Conservation (phyloP, 2,797 vertebrate species). For the Emydoidea blandingii region DNA sequence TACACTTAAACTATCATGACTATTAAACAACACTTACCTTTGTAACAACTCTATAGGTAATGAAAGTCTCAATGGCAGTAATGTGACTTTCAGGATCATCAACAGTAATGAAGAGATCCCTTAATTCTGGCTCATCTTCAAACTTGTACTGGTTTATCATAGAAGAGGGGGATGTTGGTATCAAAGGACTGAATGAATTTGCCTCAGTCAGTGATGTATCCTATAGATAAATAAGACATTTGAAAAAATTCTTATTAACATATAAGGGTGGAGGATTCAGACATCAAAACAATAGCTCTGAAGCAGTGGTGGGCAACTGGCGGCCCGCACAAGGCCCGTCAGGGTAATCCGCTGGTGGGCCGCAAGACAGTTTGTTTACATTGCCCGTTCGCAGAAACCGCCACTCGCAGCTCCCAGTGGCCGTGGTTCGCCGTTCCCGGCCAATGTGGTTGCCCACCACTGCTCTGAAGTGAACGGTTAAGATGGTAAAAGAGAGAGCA, state of each 20-base stretch:
- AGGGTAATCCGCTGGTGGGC: too few species aligned
- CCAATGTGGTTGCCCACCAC: too few species aligned
- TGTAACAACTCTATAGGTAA: conserved; percentile 92
- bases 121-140: conserved; percentile 85
- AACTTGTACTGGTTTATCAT: conserved; percentile 95
- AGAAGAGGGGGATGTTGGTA: conserved; percentile 90
- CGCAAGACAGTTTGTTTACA: too few species aligned
- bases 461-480: neutral
- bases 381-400: too few species aligned
- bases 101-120: conserved; percentile 92
- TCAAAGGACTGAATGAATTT: conserved; percentile 82
- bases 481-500: neutral
- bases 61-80: conserved; percentile 95
- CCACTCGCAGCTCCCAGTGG: too few species aligned
- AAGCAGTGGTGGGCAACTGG: too few species aligned
- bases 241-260: conserved; percentile 4
- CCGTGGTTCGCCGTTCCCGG: too few species aligned
- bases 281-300: neutral
- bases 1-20: neutral
- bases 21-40: conserved; percentile 82
- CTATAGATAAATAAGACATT: conserved; percentile 75
- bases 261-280: neutral
- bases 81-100: conserved; percentile 95
- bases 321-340: too few species aligned
- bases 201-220: conserved; percentile 85